A percentile compares a stretch with the other conserved stretches of the same genome.
Evolutionary conservation across 2,113 vertebrate species (phyloP).

Genomic region (Grus americana): DNA sequence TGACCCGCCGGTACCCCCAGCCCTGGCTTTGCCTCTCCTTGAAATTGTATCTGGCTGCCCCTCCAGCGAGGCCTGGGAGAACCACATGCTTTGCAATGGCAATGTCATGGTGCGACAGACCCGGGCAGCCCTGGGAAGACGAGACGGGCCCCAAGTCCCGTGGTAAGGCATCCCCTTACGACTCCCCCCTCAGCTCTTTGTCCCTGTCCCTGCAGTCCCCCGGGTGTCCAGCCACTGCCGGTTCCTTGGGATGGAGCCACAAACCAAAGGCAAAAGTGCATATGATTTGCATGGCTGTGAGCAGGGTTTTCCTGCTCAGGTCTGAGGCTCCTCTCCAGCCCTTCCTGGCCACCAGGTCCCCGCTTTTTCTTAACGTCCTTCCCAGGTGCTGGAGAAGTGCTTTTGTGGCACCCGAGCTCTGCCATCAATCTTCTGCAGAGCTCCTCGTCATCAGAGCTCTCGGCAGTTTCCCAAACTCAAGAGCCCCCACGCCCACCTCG

Average conservation of each 20-base stretch:
- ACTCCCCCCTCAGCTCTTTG: not conserved
- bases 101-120: not conserved
- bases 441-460: not conserved
- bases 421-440: slow-evolving; percentile 29
- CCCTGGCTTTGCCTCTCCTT: not conserved
- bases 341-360: not conserved
- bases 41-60: not conserved
- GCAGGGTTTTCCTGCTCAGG: not conserved
- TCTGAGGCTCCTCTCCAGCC: not conserved
- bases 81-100: not conserved
- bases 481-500: fast-evolving
- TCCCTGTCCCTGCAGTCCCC: not conserved
- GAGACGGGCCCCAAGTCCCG: not conserved
- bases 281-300: not conserved
- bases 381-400: not conserved
- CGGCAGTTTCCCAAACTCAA: not conserved
- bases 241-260: not conserved
- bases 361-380: not conserved
- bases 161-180: not conserved
- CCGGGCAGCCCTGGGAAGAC: not conserved
- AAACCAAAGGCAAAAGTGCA: not conserved
- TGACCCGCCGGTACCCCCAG: not conserved
- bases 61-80: not conserved
- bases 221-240: not conserved
- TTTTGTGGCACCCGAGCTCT: not conserved